Percentiles rank a stretch among this genome's conserved stretches.
These are phyloP conservation scores for Phasianus colchicus DNA, from an alignment of 2,113 vertebrate species.

Conservation along the genomic window DNA sequence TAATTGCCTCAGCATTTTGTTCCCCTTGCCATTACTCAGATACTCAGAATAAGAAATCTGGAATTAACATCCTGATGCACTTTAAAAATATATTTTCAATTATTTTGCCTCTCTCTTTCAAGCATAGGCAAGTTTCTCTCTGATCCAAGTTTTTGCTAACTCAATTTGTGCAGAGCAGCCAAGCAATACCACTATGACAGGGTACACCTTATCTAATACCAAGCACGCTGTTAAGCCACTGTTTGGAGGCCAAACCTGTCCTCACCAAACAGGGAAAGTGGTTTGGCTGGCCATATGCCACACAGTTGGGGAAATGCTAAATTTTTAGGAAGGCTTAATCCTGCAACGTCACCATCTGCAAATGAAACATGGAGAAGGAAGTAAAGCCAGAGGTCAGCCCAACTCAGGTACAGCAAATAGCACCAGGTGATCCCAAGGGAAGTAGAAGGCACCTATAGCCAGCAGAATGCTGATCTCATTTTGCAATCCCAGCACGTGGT, in stretches of 20 bases:
- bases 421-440: background rate
- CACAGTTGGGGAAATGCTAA: fast-evolving
- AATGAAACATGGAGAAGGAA: background rate
- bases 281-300: background rate
- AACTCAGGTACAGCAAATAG: no score
- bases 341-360: background rate
- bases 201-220: background rate
- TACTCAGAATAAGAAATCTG: background rate
- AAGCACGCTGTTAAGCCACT: background rate
- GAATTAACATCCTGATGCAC: background rate
- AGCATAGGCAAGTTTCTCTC: background rate
- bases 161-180: background rate
- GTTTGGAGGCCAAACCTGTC: background rate
- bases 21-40: background rate
- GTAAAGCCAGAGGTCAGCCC: background rate
- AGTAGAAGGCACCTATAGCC: background rate
- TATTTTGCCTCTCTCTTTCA: background rate
- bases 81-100: background rate
- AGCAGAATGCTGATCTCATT: background rate
- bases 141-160: background rate
- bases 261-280: background rate
- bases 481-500: background rate
- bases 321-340: background rate
- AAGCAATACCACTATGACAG: background rate
- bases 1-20: background rate